phyloP scores from a whole-genome alignment of 2,113 vertebrate genomes.

The Egretta garzetta region DNA sequence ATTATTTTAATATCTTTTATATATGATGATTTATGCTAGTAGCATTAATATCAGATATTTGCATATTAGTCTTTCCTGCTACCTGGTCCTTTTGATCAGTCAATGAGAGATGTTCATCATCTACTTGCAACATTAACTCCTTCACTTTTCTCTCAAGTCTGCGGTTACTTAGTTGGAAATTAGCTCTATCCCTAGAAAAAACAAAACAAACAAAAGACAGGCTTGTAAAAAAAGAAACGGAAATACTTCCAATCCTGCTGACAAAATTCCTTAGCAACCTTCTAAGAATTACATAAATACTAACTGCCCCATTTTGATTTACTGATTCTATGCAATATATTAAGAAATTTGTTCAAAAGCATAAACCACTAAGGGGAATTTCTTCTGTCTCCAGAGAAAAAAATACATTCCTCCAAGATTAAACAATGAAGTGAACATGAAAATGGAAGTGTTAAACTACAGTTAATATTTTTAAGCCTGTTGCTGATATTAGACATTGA shows the following conservation, averaged over 20 bases:
- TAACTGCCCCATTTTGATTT: not conserved
- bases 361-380: not conserved
- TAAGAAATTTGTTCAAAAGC: not conserved
- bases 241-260: not conserved
- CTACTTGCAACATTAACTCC: slow-evolving; percentile 94
- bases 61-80: slow-evolving; percentile 10
- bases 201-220: not conserved
- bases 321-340: not conserved
- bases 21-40: not conserved
- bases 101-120: slow-evolving; percentile 90
- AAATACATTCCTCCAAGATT: not conserved
- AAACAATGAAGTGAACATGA: not conserved
- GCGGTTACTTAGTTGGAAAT: slow-evolving; percentile 90
- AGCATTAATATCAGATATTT: not conserved
- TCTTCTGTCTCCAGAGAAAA: not conserved
- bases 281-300: not conserved
- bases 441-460: not conserved
- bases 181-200: slow-evolving; percentile 85
- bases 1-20: not conserved
- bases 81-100: slow-evolving; percentile 97
- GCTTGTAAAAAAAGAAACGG: not conserved
- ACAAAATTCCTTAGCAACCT: not conserved
- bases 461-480: not conserved
- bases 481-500: not conserved
- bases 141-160: slow-evolving; percentile 94